A percentile compares a stretch with the other conserved stretches of the same genome.
phyloP scores from a whole-genome alignment of 2,888 invertebrate genomes.

The Diaperis boleti region DNA sequence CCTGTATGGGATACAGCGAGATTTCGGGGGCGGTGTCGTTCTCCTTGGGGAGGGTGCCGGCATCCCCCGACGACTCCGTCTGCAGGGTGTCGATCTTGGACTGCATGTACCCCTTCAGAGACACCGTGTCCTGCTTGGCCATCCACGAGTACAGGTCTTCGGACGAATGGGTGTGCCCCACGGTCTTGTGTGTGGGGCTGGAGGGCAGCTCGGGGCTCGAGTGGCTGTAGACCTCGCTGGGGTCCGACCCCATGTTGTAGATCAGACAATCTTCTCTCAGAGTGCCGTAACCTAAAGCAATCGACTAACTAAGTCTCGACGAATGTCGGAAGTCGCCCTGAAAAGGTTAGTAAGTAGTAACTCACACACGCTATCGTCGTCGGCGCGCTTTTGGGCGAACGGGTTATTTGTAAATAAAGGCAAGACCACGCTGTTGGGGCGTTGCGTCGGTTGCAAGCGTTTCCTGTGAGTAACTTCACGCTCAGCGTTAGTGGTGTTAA shows the following conservation, averaged over 20 bases:
- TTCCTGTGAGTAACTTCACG: conserved; percentile 64
- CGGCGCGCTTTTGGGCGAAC: conserved; percentile 69
- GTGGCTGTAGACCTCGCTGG: conserved; percentile 68
- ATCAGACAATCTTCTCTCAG: conserved; percentile 74
- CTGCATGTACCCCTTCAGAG: conserved; percentile 59
- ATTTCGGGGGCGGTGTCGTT: conserved; percentile 66
- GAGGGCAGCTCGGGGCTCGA: conserved; percentile 64
- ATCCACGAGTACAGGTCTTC: conserved; percentile 97
- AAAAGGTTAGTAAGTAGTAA: no score
- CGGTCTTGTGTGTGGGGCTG: conserved; percentile 60
- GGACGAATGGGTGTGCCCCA: conserved; percentile 60
- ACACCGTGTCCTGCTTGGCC: conserved; percentile 79
- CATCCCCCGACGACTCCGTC: conserved; percentile 65
- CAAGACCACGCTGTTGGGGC: conserved; percentile 80
- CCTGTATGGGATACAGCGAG: conserved; percentile 82
- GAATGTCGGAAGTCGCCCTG: no score
- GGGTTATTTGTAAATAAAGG: conserved; percentile 74
- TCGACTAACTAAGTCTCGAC: no score
- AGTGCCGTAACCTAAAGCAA: conserved; percentile 77
- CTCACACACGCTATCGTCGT: conserved; percentile 67
- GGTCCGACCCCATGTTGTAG: conserved; percentile 76
- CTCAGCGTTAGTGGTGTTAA: conserved; percentile 1
- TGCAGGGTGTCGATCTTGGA: conserved; percentile 63
- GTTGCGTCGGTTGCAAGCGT: conserved; percentile 65
- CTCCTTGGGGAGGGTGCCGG: conserved; percentile 69